phyloP scores from a whole-genome alignment of 2,113 vertebrate species.

The Elaphurus davidianus region DNA sequence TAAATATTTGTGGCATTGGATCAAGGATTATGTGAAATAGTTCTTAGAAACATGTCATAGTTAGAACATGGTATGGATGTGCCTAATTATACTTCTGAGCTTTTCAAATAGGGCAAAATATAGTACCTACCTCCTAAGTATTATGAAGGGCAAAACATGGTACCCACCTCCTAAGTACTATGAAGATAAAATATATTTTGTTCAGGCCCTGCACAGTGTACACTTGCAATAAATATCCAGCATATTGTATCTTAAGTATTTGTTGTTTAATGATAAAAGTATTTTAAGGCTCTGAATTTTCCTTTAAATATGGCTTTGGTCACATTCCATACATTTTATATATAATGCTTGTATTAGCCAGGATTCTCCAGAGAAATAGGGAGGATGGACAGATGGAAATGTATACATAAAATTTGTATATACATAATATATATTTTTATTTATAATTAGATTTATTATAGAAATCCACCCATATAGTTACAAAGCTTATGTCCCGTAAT shows the following conservation, averaged over 20 bases:
- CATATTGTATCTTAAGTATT: constrained; percentile 22
- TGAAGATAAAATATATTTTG: constrained; percentile 17
- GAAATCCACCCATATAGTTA: not conserved
- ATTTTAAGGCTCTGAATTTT: not conserved
- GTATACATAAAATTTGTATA: not conserved
- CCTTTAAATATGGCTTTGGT: constrained; percentile 20
- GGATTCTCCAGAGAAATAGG: not conserved
- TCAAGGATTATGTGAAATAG: constrained; percentile 25
- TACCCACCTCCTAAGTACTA: not conserved
- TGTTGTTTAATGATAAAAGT: constrained; percentile 25
- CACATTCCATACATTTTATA: constrained; percentile 26
- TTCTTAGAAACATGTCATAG: constrained; percentile 32
- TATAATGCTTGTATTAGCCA: not conserved
- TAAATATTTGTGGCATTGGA: not conserved
- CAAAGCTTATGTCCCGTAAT: not conserved
- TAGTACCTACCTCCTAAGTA: not conserved
- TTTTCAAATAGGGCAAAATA: constrained; percentile 1
- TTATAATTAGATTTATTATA: not conserved
- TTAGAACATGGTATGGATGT: not conserved
- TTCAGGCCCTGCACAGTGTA: not conserved
- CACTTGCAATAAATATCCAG: constrained; percentile 22
- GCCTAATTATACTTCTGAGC: not conserved
- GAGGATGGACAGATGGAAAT: not conserved
- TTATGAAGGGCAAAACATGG: not conserved
- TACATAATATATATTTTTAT: not conserved